Evolutionary conservation across 2,113 vertebrate genomes (phyloP), one percentile per base, ranked within the genome.

Genomic region (Corythornis cristatus): DNA sequence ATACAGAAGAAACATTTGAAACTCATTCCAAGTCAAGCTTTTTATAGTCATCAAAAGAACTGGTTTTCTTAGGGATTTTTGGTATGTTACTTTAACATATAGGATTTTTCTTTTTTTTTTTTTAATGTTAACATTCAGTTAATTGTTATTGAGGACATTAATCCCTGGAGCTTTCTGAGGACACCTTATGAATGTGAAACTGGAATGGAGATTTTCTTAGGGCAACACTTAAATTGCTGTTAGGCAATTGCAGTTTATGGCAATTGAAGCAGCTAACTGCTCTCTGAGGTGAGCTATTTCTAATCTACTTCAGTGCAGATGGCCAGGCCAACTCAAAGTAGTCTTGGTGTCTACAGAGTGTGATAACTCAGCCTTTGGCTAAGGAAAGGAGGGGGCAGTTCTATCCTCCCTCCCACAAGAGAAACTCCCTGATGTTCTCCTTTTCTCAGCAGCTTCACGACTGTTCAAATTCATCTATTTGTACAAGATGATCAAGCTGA

Each of bases 1-100:
- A 95, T 85, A 84, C n/a, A 95, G 71, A 83, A 89, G 70, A 83
- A 91, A 83, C 31, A 89, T 56, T 45, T 67, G 65, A 90, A 92
- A 81, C 15, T 29, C 60, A 43, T 85, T 79, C n/a, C 68, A 94
- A 88, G 19, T 5, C 4, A 68, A 74, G 51, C 5, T 71, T 92
- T 93, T 75, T 73, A 35, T 33, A 89, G 50, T 6, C 2, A 19
- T 21, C 57, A 72, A 56, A 46, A 64, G 64, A 29, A 14, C 12
- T 28, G 16, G 19, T 48, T 77, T 56, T 33, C 25, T 78, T 56
- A 62, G 29, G 14, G 5, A 35, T 79, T 85, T 86, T 70, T 65
- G 25, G 20, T 26, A 65, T 22, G 51, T 70, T 76, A 74, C 35
- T 83, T 76, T 56, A 35, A 64, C 14, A 20, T 43, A 33, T 1